Conservation (phyloP, 2,797 vertebrate genomes). For the Acanthopagrus latus region DNA sequence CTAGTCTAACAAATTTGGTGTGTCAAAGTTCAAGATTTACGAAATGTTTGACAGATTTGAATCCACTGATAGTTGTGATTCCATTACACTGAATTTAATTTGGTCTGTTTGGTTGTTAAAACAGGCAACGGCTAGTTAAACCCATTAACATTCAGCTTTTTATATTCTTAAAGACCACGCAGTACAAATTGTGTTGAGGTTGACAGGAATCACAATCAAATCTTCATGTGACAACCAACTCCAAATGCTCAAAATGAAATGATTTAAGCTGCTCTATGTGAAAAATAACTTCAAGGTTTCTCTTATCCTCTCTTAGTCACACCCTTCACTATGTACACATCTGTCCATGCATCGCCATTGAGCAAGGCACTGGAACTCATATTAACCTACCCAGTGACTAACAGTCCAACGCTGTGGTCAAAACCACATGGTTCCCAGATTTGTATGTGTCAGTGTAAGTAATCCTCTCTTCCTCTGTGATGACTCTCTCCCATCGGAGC, state of each 20-base stretch:
- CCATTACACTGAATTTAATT: no score
- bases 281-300: background rate
- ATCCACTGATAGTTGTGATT: no score
- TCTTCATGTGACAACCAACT: background rate
- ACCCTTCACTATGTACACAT: background rate
- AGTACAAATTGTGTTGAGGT: background rate
- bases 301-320: background rate
- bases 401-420: constrained; percentile 21
- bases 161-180: background rate
- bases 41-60: no score
- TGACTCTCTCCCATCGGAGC: constrained; percentile 33
- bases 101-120: no score
- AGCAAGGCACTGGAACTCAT: constrained; percentile 21
- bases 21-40: background rate
- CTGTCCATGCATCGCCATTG: background rate
- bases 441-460: constrained; percentile 33
- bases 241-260: background rate
- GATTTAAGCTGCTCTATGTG: background rate
- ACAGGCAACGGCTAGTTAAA: no score
- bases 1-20: no score
- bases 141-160: background rate
- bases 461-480: constrained; percentile 33
- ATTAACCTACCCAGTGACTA: background rate
- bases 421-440: constrained; percentile 44
- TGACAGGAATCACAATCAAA: background rate